These are phyloP conservation scores for Phoeniculus purpureus DNA, from an alignment of 2,797 vertebrate genomes.

Conservation along the genomic window DNA sequence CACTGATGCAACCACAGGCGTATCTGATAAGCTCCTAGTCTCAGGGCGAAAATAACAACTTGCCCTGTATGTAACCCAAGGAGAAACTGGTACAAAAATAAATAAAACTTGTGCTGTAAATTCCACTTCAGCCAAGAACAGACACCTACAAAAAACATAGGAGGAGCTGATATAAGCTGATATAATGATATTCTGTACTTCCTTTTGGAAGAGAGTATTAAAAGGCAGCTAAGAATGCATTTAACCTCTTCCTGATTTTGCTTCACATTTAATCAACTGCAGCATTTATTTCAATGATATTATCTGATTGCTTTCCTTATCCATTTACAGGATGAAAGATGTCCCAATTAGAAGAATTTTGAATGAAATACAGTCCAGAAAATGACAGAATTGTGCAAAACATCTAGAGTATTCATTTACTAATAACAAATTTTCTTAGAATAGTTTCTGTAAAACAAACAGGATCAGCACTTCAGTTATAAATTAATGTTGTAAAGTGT, in stretches of 20 bases:
- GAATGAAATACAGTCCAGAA: background rate
- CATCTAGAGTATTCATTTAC: background rate
- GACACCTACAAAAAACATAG: background rate
- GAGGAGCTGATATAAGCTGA: background rate
- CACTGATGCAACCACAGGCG: background rate
- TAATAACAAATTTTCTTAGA: background rate
- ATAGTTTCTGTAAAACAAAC: background rate
- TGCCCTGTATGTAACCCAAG: background rate
- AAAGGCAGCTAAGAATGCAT: background rate
- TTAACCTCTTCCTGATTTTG: background rate
- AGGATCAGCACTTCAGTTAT: background rate
- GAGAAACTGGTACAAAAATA: background rate
- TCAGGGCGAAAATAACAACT: background rate
- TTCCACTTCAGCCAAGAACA: background rate
- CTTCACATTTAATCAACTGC: background rate
- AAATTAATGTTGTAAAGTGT: background rate
- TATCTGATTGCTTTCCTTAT: background rate
- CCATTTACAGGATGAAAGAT: background rate
- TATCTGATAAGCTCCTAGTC: background rate
- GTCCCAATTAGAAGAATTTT: background rate
- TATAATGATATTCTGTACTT: background rate
- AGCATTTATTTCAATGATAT: background rate
- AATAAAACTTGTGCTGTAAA: background rate
- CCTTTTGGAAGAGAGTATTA: background rate
- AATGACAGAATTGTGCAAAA: background rate